Base-by-base conservation (phyloP, 2,797 vertebrate genomes). In the Epinephelus malabaricus region DNA sequence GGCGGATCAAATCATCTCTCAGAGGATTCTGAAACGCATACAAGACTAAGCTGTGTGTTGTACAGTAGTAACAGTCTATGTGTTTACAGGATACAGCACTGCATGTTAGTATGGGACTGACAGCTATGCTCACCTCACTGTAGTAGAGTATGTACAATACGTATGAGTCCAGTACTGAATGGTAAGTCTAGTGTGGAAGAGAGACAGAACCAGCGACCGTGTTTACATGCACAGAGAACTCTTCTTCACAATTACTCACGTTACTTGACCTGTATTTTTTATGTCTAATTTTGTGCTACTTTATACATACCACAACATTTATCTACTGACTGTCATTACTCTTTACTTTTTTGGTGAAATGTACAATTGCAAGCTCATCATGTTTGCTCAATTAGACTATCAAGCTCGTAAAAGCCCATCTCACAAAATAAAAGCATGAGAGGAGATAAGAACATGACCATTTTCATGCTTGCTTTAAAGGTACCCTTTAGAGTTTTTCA, bases 211-310 rank as follows among this genome's bases (percentile, higher is more conserved):
- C 59, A 54, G 67, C 8, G 43, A 70, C 49, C 25, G 5, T 40
- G 79, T 90, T 89, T 85, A 90, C 88, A 84, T 86, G 88, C 87
- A 88, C 92, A 90, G 89, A 88, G 76, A 59, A 47, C 58, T 75
- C 49, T 11, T 56, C 50, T 17, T 72, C 49, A 68, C 19, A 21
- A 19, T 62, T 38, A 34, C 27, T 43, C 40, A 49, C n/a, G 4
- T 60, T 59, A 14, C 17, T 27, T 27, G 2, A 5, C 4, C 23
- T 62, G 2, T 8, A 17, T 11, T 73, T 45, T 69, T 23, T 34
- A 34, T 34, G 6, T 34, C 34, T 34, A 34, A 8, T 34, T 34
- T 34, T 47, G 30, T 51, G 56, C 61, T 56, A 71, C 75, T 69
- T 40, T 4, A 54, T 62, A 55, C 23, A 12, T 11, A 45, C 30